A percentile compares a stretch with the other conserved stretches of the same genome.
Conservation (phyloP, 2,113 vertebrate genomes). For the Dendropsophus ebraccatus region DNA sequence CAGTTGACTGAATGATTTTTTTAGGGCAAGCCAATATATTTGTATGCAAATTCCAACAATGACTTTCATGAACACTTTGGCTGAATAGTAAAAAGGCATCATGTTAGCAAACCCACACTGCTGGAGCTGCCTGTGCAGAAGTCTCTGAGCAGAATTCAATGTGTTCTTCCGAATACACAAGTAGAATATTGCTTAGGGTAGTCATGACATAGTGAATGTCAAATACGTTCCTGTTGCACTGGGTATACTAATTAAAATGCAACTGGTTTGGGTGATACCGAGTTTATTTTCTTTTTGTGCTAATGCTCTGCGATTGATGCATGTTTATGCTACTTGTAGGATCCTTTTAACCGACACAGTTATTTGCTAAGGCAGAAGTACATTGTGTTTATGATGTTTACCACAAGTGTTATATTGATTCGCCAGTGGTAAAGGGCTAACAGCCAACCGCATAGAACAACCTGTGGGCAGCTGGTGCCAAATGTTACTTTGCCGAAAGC, state of each 20-base stretch:
- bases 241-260: slow-evolving; percentile 50
- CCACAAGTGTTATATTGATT: slow-evolving; percentile 54
- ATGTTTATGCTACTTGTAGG: slow-evolving; percentile 37
- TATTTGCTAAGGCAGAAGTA: slow-evolving; percentile 45
- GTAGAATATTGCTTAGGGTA: slow-evolving; percentile 36
- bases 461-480: slow-evolving; percentile 31
- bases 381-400: slow-evolving; percentile 55
- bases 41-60: slow-evolving; percentile 53
- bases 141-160: slow-evolving; percentile 46
- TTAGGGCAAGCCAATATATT: slow-evolving; percentile 42
- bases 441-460: slow-evolving; percentile 31
- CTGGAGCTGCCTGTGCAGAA: slow-evolving; percentile 23
- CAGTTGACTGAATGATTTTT: slow-evolving; percentile 11
- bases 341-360: slow-evolving; percentile 38
- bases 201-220: slow-evolving; percentile 43
- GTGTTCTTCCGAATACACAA: slow-evolving; percentile 32
- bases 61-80: slow-evolving; percentile 33
- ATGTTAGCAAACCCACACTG: slow-evolving; percentile 44
- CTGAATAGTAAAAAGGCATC: slow-evolving; percentile 31
- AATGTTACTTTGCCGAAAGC: slow-evolving; percentile 43
- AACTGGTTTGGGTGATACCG: slow-evolving; percentile 11
- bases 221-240: slow-evolving; percentile 32
- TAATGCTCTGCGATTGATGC: slow-evolving; percentile 47
- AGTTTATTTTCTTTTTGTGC: slow-evolving; percentile 49
- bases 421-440: slow-evolving; percentile 32